Percentiles rank a stretch among this genome's conserved stretches.
phyloP scores from a whole-genome alignment of 2,113 vertebrate genomes.

The Pterocles gutturalis region DNA sequence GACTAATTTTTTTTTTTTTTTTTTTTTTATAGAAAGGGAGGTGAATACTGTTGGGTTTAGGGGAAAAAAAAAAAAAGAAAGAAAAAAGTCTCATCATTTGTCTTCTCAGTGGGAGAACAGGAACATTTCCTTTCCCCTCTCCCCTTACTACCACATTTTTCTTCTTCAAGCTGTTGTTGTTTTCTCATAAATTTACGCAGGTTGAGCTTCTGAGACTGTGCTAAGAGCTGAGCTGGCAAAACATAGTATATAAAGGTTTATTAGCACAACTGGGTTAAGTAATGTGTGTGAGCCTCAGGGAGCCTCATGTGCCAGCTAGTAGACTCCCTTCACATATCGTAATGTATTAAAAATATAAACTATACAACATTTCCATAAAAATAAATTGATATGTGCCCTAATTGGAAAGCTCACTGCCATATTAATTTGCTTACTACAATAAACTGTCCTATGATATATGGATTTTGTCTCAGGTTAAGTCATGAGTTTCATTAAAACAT shows the following conservation, averaged over 20 bases:
- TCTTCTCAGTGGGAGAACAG: slow-evolving; percentile 33
- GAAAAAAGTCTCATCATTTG: slow-evolving; percentile 4
- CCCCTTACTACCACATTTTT: slow-evolving; percentile 26
- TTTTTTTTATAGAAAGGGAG: slow-evolving; percentile 59
- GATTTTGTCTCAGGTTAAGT: slow-evolving; percentile 51
- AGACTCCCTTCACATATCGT: slow-evolving; percentile 55
- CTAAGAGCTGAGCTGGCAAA: slow-evolving; percentile 55
- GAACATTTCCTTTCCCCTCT: neutral
- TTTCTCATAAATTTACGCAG: slow-evolving; percentile 71
- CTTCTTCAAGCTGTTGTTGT: slow-evolving; percentile 57
- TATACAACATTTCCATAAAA: slow-evolving; percentile 54
- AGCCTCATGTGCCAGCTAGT: slow-evolving; percentile 47
- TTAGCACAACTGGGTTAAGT: slow-evolving; percentile 73
- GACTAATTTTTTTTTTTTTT: slow-evolving; percentile 74
- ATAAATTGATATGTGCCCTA: slow-evolving; percentile 60
- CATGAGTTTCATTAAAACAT: slow-evolving; percentile 27
- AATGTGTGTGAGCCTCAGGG: slow-evolving; percentile 49
- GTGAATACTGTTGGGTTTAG: neutral
- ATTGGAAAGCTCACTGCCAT: slow-evolving; percentile 61
- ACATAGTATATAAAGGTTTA: slow-evolving; percentile 68
- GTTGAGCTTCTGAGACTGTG: slow-evolving; percentile 49
- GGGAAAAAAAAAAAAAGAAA: neutral
- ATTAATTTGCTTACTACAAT: slow-evolving; percentile 67
- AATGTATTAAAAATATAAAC: slow-evolving; percentile 65
- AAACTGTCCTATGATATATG: slow-evolving; percentile 25